Evolutionary conservation across 1,140 invertebrate genomes (phyloP), one percentile per base, ranked within the genome.

Genomic region (Papilio dardanus): DNA sequence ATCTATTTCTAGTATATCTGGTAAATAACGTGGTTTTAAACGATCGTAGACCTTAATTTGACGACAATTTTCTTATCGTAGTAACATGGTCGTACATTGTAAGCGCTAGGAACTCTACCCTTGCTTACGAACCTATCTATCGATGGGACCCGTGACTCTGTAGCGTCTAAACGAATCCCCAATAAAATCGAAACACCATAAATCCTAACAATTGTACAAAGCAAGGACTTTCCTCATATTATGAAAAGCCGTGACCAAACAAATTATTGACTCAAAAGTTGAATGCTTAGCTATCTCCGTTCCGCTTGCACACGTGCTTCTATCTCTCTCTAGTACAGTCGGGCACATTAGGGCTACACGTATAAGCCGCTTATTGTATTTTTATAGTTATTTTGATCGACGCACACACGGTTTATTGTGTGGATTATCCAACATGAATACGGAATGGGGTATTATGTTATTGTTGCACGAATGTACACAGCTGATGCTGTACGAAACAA

Each of bases 381-480:
- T 91, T 92, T 92, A 91, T 91, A 91, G 89, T 92, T 92, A 92
- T 92, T 92, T 91, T 91, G 91, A 91, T 92, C 87, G 87, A 78
- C 62, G 80, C 83, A 89, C 88, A 90, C 88, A 90, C 73, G 83
- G 83, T 86, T 88, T 88, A 90, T 91, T 89, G 87, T 90, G 79
- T 80, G 88, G 88, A 91, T 92, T 88, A 92, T 92, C 89, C 88
- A 78, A 80, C 80, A 91, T 91, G 91, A 92, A 91, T 92, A 91
- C 86, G 85, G 81, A 90, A 90, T 87, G 81, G 83, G 81, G 84
- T 77, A 87, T 84, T 85, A 85, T 79, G 77, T 81, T 83, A 84
- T 89, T 90, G 87, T 73, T 89, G 75, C 75, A 74, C 71, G 78
- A 68, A 89, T 90, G 86, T 90, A 89, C 88, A 90, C 90, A 92